phyloP scores from a whole-genome alignment of 2,888 invertebrate genomes.

The Caprella mutica region DNA sequence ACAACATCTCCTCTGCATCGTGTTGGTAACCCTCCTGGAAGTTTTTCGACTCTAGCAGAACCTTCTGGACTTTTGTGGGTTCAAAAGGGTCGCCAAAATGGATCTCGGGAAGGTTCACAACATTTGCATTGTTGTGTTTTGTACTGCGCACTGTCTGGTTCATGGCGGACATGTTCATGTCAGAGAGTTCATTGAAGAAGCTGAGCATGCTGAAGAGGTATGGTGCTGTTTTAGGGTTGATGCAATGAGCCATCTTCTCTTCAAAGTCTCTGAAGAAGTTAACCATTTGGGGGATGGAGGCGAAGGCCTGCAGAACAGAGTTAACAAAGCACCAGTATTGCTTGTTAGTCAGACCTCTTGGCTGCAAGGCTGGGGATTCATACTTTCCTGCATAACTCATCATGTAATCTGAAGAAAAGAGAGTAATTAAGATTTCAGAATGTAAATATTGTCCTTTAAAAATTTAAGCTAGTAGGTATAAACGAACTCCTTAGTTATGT shows the following conservation, averaged over 20 bases:
- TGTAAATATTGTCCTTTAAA: too few relatives aligned
- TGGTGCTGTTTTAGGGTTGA: constrained; percentile 49
- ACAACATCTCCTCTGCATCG: constrained; percentile 93
- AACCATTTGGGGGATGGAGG: constrained; percentile 91
- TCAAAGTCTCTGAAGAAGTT: constrained; percentile 73
- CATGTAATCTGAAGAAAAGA: too few relatives aligned
- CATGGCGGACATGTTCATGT: constrained; percentile 44
- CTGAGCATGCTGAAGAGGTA: constrained; percentile 72
- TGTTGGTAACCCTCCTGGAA: constrained; percentile 80
- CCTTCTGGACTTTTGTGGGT: constrained; percentile 72
- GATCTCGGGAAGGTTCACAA: constrained; percentile 37
- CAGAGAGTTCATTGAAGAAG: constrained; percentile 24
- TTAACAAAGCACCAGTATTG: constrained; percentile 96
- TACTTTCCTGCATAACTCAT: too few relatives aligned
- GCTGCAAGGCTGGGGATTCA: too few relatives aligned
- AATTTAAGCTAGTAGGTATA: too few relatives aligned
- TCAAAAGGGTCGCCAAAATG: constrained; percentile 66
- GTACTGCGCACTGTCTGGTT: constrained; percentile 38
- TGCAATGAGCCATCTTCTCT: constrained; percentile 35
- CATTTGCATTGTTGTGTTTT: constrained; percentile 10
- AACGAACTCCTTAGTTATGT: too few relatives aligned
- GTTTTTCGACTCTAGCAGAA: constrained; percentile 63
- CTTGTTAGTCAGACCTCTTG: constrained; percentile 81
- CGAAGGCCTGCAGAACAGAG: constrained; percentile 80
- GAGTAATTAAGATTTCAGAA: too few relatives aligned